A percentile compares a stretch with the other conserved stretches of the same genome.
These are phyloP conservation scores for Xestia rhomboidea DNA, from an alignment of 2,888 invertebrate genomes.

Conservation along the genomic window DNA sequence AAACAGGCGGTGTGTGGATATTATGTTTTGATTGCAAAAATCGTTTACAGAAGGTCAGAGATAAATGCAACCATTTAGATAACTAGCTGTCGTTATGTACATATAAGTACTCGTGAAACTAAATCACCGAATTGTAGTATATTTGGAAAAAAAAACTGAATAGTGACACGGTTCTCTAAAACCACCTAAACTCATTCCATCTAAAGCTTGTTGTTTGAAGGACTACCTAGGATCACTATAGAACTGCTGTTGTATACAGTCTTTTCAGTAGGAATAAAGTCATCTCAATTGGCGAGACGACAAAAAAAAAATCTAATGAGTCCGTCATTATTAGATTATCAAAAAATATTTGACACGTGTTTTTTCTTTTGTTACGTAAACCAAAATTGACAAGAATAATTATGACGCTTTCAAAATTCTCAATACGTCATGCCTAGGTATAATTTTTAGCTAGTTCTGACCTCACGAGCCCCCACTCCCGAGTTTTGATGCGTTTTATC, in stretches of 20 bases:
- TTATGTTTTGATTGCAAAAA: constrained; percentile 12
- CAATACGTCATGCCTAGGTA: too few relatives aligned
- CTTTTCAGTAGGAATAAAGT: not conserved
- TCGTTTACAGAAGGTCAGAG: constrained; percentile 46
- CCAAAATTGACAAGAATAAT: too few relatives aligned
- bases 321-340: too few relatives aligned
- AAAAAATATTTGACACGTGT: too few relatives aligned
- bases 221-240: not conserved
- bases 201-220: not conserved
- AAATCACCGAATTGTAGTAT: constrained; percentile 31
- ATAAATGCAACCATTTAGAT: constrained; percentile 47
- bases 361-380: too few relatives aligned
- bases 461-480: too few relatives aligned
- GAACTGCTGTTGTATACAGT: not conserved
- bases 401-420: too few relatives aligned
- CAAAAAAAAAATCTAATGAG: too few relatives aligned
- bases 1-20: not conserved
- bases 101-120: constrained; percentile 1
- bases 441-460: too few relatives aligned
- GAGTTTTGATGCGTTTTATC: too few relatives aligned
- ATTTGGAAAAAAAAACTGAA: constrained; percentile 5
- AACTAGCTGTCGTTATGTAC: constrained; percentile 46
- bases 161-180: not conserved
- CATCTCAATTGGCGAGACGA: too few relatives aligned
- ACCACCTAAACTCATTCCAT: not conserved